phyloP scores from a whole-genome alignment of 2,888 invertebrate genomes.

The Prenolepis imparis region DNA sequence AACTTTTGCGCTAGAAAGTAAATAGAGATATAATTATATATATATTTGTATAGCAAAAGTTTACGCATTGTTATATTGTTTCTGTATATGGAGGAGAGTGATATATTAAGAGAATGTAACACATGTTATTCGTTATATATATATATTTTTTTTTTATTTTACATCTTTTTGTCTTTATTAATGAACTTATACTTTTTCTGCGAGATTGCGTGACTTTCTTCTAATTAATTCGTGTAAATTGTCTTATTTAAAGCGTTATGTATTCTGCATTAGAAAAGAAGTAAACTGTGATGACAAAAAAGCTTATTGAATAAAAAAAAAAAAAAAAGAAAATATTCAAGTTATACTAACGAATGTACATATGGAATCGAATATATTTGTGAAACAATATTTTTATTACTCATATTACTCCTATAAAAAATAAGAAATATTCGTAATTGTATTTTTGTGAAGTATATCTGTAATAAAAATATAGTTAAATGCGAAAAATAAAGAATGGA shows the following conservation, averaged over 20 bases:
- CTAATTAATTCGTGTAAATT: conserved; percentile 29
- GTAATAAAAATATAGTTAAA: conserved; percentile 75
- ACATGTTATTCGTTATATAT: neutral
- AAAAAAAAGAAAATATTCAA: conserved; percentile 55
- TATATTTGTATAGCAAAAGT: conserved; percentile 52
- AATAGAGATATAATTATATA: conserved; percentile 52
- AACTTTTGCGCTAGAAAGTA: conserved; percentile 83
- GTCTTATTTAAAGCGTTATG: conserved; percentile 38
- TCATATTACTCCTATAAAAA: conserved; percentile 71
- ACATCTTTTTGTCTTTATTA: conserved; percentile 10
- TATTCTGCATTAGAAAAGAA: conserved; percentile 54
- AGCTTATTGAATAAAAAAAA: conserved; percentile 61
- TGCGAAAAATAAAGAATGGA: conserved; percentile 49
- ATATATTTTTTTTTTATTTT: conserved; percentile 27
- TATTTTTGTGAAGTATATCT: conserved; percentile 78
- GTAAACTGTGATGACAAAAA: conserved; percentile 71
- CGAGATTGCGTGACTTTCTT: neutral
- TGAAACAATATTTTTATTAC: conserved; percentile 76
- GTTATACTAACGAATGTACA: conserved; percentile 52
- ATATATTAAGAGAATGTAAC: conserved; percentile 26
- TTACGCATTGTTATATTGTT: conserved; percentile 66
- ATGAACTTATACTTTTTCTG: conserved; percentile 1
- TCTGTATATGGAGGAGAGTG: conserved; percentile 39
- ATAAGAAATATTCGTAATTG: conserved; percentile 68
- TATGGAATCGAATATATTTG: conserved; percentile 64